Conservation (phyloP, 2,888 invertebrate genomes). For the Junonia oenone region DNA sequence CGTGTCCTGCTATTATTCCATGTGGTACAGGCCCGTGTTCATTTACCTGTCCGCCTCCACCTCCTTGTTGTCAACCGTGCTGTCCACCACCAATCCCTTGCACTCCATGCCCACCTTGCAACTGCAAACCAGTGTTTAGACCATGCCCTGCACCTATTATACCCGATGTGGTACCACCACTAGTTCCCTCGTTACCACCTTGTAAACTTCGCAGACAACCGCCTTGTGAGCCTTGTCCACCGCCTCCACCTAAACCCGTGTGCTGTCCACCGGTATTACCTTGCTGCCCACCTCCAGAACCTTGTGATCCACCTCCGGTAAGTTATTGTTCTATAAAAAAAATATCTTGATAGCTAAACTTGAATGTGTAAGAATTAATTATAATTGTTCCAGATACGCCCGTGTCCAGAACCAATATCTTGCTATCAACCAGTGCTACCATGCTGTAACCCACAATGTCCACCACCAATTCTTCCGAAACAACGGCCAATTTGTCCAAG, state of each 20-base stretch:
- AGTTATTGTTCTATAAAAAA: too few relatives aligned
- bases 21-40: constrained; percentile 55
- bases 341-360: too few relatives aligned
- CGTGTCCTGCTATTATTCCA: constrained; percentile 63
- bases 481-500: constrained; percentile 70
- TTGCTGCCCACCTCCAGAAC: constrained; percentile 64
- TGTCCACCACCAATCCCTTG: constrained; percentile 61
- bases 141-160: constrained; percentile 61
- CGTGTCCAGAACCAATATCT: constrained; percentile 60
- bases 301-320: constrained; percentile 68
- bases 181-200: constrained; percentile 59
- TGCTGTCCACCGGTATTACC: constrained; percentile 66
- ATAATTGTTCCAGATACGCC: constrained; percentile 48
- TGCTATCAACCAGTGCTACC: constrained; percentile 68
- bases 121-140: constrained; percentile 52
- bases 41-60: constrained; percentile 55
- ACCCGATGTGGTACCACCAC: constrained; percentile 62
- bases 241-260: constrained; percentile 51
- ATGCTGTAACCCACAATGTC: constrained; percentile 72
- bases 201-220: constrained; percentile 60
- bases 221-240: constrained; percentile 48
- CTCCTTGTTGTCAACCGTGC: constrained; percentile 57
- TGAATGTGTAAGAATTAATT: background rate
- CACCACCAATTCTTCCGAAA: constrained; percentile 72
- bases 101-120: constrained; percentile 66